Percentiles rank a stretch among this genome's conserved stretches.
Evolutionary conservation across 2,888 invertebrate genomes (phyloP).

Genomic region (Eledona agricola): DNA sequence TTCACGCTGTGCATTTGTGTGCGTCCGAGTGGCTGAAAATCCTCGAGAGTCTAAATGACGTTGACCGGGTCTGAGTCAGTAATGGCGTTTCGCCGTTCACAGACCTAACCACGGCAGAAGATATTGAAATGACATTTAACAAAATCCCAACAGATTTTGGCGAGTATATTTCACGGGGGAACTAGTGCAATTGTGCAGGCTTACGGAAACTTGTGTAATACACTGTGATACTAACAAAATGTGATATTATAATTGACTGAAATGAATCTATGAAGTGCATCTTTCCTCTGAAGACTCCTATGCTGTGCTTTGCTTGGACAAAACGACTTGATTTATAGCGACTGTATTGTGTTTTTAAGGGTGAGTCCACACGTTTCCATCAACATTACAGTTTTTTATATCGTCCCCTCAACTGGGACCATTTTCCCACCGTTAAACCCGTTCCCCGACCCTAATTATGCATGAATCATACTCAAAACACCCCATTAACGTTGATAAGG

Average conservation of each 20-base stretch:
- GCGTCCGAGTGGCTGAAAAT: conserved; percentile 35
- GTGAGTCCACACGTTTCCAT: conserved; percentile 20
- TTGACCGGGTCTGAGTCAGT: conserved; percentile 49
- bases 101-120: conserved; percentile 51
- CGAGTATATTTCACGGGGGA: conserved; percentile 13
- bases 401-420: neutral
- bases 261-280: conserved; percentile 37
- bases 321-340: conserved; percentile 18
- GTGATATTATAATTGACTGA: conserved; percentile 46
- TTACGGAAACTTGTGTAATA: conserved; percentile 39
- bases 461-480: conserved; percentile 8
- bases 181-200: conserved; percentile 33
- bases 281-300: conserved; percentile 22
- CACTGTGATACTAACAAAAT: conserved; percentile 55
- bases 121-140: conserved; percentile 50
- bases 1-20: conserved; percentile 33
- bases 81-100: conserved; percentile 50
- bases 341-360: conserved; percentile 8
- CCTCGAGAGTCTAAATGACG: conserved; percentile 43
- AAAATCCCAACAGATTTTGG: conserved; percentile 15
- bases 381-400: conserved; percentile 18
- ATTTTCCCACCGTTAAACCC: neutral
- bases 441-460: conserved; percentile 5
- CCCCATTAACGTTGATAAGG: conserved; percentile 1
- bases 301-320: conserved; percentile 22